Base-by-base conservation (phyloP, 2,888 invertebrate species). In the Drosophila rubida region DNA sequence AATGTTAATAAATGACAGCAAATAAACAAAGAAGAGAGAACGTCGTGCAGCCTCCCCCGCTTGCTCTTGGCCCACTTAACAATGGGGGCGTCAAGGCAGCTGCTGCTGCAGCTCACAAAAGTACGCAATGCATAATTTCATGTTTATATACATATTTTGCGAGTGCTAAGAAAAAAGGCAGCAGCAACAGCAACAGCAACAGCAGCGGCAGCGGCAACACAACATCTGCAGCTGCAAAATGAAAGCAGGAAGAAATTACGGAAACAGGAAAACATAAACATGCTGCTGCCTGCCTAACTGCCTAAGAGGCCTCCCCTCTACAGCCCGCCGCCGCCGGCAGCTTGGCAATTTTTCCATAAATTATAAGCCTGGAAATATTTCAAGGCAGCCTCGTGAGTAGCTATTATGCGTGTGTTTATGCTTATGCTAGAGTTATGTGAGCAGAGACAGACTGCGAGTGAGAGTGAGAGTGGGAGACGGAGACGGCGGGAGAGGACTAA, bases 181-280 rank as follows among this genome's bases (percentile, higher is more conserved):
- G 41, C 35, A 44, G 6, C 44, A 65, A 46, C 27, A n/a, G 45
- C 69, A 37, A 13, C 6, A 11, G 35, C 13, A 37, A 14, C 13
- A 13, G 35, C 35, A 1, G 14, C 2, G 4, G 11, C 2, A 30
- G 30, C 2, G 14, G 35, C 13, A 37, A 14, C 35, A 57, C 44
- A 22, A 25, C 27, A 70, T 16, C 48, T 59, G 60, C 59, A 64
- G 63, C 62, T 76, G 65, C 65, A 65, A 74, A 74, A 80, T 51
- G 62, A 74, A 80, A 64, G 78, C 84, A 87, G 82, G 79, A 82
- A 81, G 87, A 87, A 84, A 81, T 84, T 85, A 81, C 81, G 82
- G 87, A 82, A 84, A 85, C 87, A 87, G 82, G 85, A 82, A 84
- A 84, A 78, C 87, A 84, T 82, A 87, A 82, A 84, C 82, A 82